Evolutionary conservation across 2,797 vertebrate genomes (phyloP), one percentile per base, ranked within the genome.

Genomic region (Schizothorax lantsangensis): DNA sequence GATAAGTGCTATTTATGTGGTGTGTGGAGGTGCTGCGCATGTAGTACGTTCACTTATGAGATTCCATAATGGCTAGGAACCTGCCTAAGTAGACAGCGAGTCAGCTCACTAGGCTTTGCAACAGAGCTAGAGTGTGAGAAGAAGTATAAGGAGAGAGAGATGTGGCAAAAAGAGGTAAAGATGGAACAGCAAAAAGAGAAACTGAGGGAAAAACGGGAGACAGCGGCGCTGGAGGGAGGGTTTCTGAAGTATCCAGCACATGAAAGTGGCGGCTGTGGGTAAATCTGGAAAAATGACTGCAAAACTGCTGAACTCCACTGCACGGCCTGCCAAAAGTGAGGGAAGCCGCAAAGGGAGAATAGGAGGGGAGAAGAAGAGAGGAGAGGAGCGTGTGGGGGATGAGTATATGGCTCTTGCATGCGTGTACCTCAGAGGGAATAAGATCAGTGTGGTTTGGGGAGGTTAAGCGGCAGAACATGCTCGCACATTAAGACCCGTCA

Each of bases 381-480:
- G 69, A 83, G 85, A 84, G 84, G 85, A 85, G 86, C 64, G 82
- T 85, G 84, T 74, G 38, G 81, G 84, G 89, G 86, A 91, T 88
- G 92, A 90, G 90, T 86, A 81, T 91, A 88, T 71, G 79, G 87
- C 66, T 86, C 86, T 88, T 78, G 86, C 73, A 88, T 84, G 77
- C 90, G 30, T 86, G 74, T 84, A 84, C 85, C 85, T 79, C 82
- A 82, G 81, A 81, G 68, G 72, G 79, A 84, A 75, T 83, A 68
- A 26, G 82, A 84, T 74, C 84, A 3, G 30, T 85, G 91, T 89
- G 93, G 93, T 94, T 94, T 88, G 4, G 36, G 79, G 89, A 90
- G 93, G 93, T 94, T 94, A 94, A 95, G 90, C 77, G 88, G 90
- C 92, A 92, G 91, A 94, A 94, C 94, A 95, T 93, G 95, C 94